Percentiles rank a stretch among this genome's conserved stretches.
Evolutionary conservation across 2,888 invertebrate genomes (phyloP).

Genomic region (Diarsia rubi): DNA sequence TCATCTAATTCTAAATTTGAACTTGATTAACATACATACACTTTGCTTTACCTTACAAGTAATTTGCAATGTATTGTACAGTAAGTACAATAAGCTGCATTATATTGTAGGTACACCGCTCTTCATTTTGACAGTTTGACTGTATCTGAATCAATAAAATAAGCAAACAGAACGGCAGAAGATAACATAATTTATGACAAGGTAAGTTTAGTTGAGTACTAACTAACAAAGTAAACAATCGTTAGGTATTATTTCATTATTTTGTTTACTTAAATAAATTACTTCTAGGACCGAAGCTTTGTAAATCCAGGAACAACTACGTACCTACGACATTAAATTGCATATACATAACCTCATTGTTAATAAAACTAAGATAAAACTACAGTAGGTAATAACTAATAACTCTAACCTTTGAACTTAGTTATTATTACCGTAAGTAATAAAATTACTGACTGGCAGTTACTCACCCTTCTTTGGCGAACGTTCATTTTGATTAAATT

Average conservation of each 20-base stretch:
- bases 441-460: conserved; percentile 2
- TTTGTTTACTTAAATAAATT: neutral
- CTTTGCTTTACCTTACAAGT: neutral
- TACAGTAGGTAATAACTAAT: neutral
- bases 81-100: too few relatives aligned
- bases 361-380: neutral
- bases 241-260: neutral
- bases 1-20: neutral
- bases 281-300: neutral
- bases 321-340: neutral
- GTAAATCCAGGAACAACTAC: neutral
- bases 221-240: neutral
- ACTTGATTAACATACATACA: neutral
- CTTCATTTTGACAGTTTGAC: neutral
- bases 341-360: conserved; percentile 42
- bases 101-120: neutral
- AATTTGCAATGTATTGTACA: conserved; percentile 5
- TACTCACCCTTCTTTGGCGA: conserved; percentile 81
- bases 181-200: neutral
- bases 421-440: neutral
- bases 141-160: neutral
- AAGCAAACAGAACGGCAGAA: neutral
- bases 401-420: conserved; percentile 28
- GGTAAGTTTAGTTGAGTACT: conserved; percentile 21
- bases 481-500: conserved; percentile 73